Evolutionary conservation across 2,113 vertebrate genomes (phyloP).

Genomic region (Delphinapterus leucas): DNA sequence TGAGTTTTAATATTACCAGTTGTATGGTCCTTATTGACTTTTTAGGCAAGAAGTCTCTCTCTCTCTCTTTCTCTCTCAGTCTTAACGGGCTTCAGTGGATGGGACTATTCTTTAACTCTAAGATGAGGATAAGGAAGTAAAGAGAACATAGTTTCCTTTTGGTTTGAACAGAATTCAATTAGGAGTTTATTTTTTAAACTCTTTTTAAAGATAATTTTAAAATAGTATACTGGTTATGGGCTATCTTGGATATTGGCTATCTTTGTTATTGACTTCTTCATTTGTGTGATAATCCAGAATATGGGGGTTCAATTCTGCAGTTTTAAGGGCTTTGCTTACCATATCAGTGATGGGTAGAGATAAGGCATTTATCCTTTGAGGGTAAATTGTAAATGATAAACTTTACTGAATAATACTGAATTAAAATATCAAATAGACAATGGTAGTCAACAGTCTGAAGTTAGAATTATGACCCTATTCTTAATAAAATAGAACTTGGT

Average conservation of each 20-base stretch:
- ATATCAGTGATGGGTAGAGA: neutral
- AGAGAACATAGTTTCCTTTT: neutral
- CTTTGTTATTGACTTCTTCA: neutral
- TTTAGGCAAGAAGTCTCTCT: neutral
- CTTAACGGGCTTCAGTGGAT: neutral
- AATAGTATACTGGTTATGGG: neutral
- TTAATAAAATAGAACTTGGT: neutral
- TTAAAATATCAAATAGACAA: neutral
- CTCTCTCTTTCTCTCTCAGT: neutral
- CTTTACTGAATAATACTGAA: neutral
- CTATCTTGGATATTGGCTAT: neutral
- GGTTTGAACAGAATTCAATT: neutral
- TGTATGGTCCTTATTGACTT: neutral
- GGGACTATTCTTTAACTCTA: neutral
- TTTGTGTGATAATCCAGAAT: neutral
- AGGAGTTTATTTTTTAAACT: neutral
- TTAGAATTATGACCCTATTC: neutral
- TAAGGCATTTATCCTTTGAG: neutral
- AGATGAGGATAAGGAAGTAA: neutral
- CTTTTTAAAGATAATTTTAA: neutral
- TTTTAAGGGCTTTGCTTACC: neutral
- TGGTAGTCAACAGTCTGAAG: neutral
- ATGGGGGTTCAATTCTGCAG: neutral
- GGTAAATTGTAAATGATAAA: neutral
- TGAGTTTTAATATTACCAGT: conserved; percentile 10